A percentile compares a stretch with the other conserved stretches of the same genome.
Evolutionary conservation across 2,888 invertebrate species (phyloP).

Genomic region (Ceramica pisi): DNA sequence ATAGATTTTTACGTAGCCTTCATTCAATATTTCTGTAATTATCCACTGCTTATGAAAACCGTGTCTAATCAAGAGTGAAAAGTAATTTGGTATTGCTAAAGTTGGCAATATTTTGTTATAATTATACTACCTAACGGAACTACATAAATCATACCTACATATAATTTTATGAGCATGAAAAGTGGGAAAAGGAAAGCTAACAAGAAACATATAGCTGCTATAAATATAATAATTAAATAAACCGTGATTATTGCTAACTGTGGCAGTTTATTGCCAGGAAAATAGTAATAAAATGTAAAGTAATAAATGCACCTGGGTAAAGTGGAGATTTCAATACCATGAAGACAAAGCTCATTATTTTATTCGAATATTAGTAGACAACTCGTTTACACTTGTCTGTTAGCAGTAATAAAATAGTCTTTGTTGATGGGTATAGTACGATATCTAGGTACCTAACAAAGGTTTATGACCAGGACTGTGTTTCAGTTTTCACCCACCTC

Average conservation of each 20-base stretch:
- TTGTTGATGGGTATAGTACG: neutral
- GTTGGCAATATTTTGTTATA: neutral
- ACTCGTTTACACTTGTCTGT: neutral
- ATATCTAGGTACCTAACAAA: neutral
- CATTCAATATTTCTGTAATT: neutral
- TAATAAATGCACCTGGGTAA: neutral
- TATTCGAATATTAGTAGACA: neutral
- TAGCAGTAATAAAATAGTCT: neutral
- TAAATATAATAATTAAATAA: neutral
- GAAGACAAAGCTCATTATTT: neutral
- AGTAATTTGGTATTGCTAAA: neutral
- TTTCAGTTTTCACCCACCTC: neutral
- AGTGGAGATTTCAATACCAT: neutral
- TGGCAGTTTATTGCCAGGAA: slow-evolving; percentile 9
- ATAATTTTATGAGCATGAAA: neutral
- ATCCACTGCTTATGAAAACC: neutral
- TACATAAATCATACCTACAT: neutral
- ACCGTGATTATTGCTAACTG: slow-evolving; percentile 3
- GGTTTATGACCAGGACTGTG: neutral
- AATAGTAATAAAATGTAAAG: neutral
- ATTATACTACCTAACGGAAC: neutral
- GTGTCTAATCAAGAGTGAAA: neutral
- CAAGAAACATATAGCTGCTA: neutral
- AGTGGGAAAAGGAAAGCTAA: slow-evolving; percentile 10
- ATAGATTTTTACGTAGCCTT: neutral